These are phyloP conservation scores for Lasioglossum leucozonium DNA, from an alignment of 2,888 invertebrate genomes.

Conservation along the genomic window DNA sequence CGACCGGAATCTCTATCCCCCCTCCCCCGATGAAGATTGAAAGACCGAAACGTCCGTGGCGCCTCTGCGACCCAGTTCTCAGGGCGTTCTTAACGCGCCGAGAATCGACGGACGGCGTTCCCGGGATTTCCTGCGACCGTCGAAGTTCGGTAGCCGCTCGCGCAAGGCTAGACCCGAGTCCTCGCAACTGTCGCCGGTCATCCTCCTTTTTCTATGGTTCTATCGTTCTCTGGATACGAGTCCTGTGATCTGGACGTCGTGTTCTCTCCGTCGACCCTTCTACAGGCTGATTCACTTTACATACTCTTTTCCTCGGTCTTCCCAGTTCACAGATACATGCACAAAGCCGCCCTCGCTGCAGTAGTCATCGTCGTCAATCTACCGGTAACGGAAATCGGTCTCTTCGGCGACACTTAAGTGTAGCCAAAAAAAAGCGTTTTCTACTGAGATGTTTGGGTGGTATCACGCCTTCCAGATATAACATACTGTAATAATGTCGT, in stretches of 20 bases:
- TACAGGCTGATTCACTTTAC: background rate
- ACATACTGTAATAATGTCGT: background rate
- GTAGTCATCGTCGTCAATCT: background rate
- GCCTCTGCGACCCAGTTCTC: conserved; percentile 59
- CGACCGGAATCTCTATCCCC: conserved; percentile 66
- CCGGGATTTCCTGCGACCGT: background rate
- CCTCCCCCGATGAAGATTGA: conserved; percentile 62
- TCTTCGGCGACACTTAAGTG: background rate
- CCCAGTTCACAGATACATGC: background rate
- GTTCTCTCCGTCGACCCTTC: background rate
- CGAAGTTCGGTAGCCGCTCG: background rate
- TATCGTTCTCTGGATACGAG: background rate
- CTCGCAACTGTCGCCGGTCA: background rate
- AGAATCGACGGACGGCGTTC: background rate
- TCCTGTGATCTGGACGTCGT: background rate
- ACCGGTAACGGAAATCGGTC: background rate
- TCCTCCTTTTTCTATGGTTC: background rate
- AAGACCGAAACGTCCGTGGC: conserved; percentile 48
- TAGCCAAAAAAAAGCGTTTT: background rate
- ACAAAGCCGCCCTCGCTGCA: no score
- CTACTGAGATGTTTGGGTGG: background rate
- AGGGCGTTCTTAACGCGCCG: conserved; percentile 19
- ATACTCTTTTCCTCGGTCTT: background rate
- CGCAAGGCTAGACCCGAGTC: background rate
- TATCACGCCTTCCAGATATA: background rate